Percentiles rank a stretch among this genome's conserved stretches.
These are phyloP conservation scores for Papilio elwesi DNA, from an alignment of 2,888 invertebrate species.

Conservation along the genomic window DNA sequence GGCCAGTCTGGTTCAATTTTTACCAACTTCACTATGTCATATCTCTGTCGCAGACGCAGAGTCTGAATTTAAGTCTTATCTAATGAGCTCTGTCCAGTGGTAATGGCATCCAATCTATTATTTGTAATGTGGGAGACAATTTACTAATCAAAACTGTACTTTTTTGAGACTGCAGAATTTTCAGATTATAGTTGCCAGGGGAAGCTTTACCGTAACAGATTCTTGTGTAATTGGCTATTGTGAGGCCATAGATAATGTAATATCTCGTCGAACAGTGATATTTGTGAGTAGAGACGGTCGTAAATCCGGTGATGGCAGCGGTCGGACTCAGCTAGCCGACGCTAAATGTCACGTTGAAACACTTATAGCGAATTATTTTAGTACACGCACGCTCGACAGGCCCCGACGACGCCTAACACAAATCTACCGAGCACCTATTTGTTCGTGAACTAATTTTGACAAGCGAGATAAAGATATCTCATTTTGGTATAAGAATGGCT, in stretches of 20 bases:
- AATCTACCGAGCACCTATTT: conserved; percentile 20
- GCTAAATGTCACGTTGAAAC: conserved; percentile 35
- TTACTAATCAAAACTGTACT: too few relatives aligned
- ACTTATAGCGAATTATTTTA: conserved; percentile 37
- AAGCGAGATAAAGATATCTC: conserved; percentile 7
- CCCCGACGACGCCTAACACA: conserved; percentile 1
- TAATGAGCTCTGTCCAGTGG: too few relatives aligned
- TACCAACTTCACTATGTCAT: too few relatives aligned
- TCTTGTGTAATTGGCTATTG: not conserved
- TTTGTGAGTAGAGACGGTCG: conserved; percentile 22
- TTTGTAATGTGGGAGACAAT: too few relatives aligned
- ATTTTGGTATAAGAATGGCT: not conserved
- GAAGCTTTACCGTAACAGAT: too few relatives aligned
- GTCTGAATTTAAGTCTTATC: too few relatives aligned
- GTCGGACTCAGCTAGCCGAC: conserved; percentile 3
- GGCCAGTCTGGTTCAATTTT: too few relatives aligned
- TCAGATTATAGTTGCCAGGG: too few relatives aligned
- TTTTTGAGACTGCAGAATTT: too few relatives aligned
- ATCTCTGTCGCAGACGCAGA: too few relatives aligned
- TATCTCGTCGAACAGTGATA: not conserved
- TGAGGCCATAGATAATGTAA: not conserved
- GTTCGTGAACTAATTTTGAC: conserved; percentile 24
- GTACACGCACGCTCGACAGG: conserved; percentile 1
- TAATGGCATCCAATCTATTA: too few relatives aligned
- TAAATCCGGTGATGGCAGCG: conserved; percentile 10